These are phyloP conservation scores for Athalia circularis DNA, from an alignment of 2,888 invertebrate species.

Conservation along the genomic window DNA sequence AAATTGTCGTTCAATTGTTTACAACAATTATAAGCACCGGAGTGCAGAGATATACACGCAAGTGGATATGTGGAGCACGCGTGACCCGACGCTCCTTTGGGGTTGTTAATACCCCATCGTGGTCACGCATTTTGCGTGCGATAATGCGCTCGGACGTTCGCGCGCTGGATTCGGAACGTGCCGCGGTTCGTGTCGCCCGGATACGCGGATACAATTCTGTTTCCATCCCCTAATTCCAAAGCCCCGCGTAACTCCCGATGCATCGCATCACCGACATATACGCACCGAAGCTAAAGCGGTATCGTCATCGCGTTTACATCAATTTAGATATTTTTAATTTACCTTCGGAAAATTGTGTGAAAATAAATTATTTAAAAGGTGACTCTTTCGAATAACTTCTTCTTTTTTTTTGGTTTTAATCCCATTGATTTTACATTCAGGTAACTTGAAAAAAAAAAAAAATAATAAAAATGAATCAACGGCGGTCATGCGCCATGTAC, in stretches of 20 bases:
- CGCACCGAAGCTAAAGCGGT: not conserved
- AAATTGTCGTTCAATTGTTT: no score
- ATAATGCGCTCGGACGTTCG: slow-evolving; percentile 24
- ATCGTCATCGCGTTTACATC: not conserved
- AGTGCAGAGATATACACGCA: no score
- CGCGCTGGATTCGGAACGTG: slow-evolving; percentile 20
- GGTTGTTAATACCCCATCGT: slow-evolving; percentile 35
- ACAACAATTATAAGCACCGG: no score
- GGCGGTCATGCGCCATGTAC: not conserved
- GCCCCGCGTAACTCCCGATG: no score
- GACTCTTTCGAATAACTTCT: no score
- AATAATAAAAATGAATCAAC: not conserved
- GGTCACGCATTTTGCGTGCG: slow-evolving; percentile 37
- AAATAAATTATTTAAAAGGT: no score
- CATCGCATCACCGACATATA: not conserved
- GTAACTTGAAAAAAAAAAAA: not conserved
- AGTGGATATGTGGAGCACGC: not conserved
- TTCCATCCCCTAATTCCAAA: not conserved
- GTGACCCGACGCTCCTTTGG: slow-evolving; percentile 33
- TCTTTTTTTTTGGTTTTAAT: slow-evolving; percentile 5
- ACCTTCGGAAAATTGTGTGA: not conserved
- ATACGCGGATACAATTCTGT: not conserved
- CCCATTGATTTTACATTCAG: slow-evolving; percentile 17
- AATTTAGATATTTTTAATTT: not conserved
- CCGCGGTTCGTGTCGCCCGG: slow-evolving; percentile 35